phyloP scores from a whole-genome alignment of 2,888 invertebrate species.

The Beris morrisii region DNA sequence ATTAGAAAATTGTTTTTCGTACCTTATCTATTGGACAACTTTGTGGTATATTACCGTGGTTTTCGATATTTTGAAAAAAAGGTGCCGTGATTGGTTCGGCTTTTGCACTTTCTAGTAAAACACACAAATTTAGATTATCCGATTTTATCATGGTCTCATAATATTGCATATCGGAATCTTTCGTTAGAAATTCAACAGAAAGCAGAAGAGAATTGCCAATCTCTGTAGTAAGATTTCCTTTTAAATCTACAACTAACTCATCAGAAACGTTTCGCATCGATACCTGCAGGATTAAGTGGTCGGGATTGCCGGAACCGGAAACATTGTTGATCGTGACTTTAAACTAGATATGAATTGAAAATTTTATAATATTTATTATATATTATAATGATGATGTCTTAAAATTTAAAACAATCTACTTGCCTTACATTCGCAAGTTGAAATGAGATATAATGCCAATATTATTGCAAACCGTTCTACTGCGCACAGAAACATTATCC shows the following conservation, averaged over 20 bases:
- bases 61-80: neutral
- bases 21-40: constrained; percentile 18
- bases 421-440: too few relatives aligned
- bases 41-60: constrained; percentile 19
- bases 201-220: neutral
- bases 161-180: constrained; percentile 3
- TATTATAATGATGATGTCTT: too few relatives aligned
- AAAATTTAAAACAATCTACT: too few relatives aligned
- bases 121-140: constrained; percentile 15
- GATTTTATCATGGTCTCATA: constrained; percentile 7
- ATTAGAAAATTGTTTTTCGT: too few relatives aligned
- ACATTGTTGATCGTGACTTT: neutral
- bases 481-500: too few relatives aligned
- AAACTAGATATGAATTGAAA: too few relatives aligned
- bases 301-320: neutral
- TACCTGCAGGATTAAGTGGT: neutral
- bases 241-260: constrained; percentile 1
- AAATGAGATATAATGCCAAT: too few relatives aligned
- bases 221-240: neutral
- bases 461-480: too few relatives aligned
- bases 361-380: too few relatives aligned
- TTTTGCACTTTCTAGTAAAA: constrained; percentile 11
- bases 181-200: constrained; percentile 3
- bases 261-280: neutral
- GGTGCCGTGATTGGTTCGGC: constrained; percentile 7